Evolutionary conservation across 2,888 invertebrate genomes (phyloP).

Genomic region (Dromius quadrimaculatus): DNA sequence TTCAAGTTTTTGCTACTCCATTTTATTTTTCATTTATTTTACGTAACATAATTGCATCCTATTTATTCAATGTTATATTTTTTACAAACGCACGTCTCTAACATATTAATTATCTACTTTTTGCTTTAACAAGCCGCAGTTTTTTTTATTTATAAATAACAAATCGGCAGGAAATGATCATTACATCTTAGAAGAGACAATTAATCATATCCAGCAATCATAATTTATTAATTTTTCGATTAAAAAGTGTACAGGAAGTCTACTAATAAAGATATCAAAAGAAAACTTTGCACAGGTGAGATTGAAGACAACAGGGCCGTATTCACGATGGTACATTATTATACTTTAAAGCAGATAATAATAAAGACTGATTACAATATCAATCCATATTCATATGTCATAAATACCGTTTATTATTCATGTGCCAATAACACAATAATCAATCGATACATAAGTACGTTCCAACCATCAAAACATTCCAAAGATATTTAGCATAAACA

Average conservation of each 20-base stretch:
- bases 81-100: neutral
- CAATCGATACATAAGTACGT: neutral
- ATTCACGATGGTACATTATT: too few relatives aligned
- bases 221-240: conserved; percentile 8
- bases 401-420: too few relatives aligned
- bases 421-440: neutral
- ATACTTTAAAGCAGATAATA: too few relatives aligned
- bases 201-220: conserved; percentile 8
- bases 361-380: too few relatives aligned
- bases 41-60: neutral
- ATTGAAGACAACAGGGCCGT: neutral
- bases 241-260: neutral
- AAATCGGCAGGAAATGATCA: conserved; percentile 3
- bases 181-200: neutral
- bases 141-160: neutral
- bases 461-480: conserved; percentile 25
- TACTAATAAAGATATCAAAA: neutral
- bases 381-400: too few relatives aligned
- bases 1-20: neutral
- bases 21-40: neutral
- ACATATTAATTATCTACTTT: conserved; percentile 3
- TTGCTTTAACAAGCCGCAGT: conserved; percentile 1
- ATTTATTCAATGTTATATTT: neutral
- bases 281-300: neutral
- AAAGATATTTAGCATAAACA: conserved; percentile 23